Evolutionary conservation across 2,113 vertebrate species (phyloP).

Genomic region (Chaenogobius annularis): DNA sequence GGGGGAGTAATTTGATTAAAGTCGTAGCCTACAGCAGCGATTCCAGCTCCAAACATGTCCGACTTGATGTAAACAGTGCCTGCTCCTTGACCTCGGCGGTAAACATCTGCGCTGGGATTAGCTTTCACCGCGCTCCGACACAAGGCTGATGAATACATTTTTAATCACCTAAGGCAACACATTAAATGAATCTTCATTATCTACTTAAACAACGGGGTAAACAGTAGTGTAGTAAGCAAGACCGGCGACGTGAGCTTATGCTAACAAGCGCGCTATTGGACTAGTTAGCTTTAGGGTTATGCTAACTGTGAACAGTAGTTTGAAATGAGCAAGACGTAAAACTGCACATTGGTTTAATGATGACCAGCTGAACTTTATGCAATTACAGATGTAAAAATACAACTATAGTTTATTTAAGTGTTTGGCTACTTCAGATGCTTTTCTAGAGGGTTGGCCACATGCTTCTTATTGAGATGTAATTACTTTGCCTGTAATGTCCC

Average conservation of each 20-base stretch:
- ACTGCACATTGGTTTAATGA: neutral
- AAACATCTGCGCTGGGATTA: slow-evolving; percentile 76
- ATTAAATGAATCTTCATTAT: slow-evolving; percentile 70
- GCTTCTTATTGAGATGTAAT: too few species aligned
- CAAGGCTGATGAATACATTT: slow-evolving; percentile 72
- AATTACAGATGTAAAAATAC: too few species aligned
- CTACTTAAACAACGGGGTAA: slow-evolving; percentile 51
- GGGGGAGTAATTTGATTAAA: slow-evolving; percentile 76
- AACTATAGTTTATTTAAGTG: too few species aligned
- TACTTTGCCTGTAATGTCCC: too few species aligned
- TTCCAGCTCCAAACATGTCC: slow-evolving; percentile 78
- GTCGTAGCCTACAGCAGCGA: slow-evolving; percentile 76
- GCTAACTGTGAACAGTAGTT: neutral
- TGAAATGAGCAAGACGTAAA: neutral
- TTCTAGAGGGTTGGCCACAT: too few species aligned
- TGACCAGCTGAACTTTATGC: neutral
- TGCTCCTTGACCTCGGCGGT: slow-evolving; percentile 75
- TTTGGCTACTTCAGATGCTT: too few species aligned
- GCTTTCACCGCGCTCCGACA: slow-evolving; percentile 70
- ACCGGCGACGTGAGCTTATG: slow-evolving; percentile 24
- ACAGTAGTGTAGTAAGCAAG: slow-evolving; percentile 35
- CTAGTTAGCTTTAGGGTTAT: neutral
- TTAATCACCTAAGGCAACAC: slow-evolving; percentile 74
- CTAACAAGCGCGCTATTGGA: slow-evolving; percentile 30
- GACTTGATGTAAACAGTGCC: slow-evolving; percentile 75